Conservation (phyloP, 1,140 invertebrate genomes). For the Aethina tumida region DNA sequence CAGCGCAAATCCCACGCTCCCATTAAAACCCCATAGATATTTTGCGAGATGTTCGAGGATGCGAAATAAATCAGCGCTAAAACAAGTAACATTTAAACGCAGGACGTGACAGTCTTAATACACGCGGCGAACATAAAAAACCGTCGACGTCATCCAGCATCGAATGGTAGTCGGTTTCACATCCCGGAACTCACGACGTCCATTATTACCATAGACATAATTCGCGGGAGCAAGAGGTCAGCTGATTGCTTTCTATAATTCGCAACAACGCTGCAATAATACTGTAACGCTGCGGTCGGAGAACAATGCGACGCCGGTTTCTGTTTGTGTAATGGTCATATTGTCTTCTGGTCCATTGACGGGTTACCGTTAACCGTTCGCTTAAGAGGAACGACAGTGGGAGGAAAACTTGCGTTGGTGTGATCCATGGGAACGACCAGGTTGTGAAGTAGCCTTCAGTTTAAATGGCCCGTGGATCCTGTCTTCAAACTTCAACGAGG, state of each 20-base stretch:
- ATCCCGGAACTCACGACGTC: constrained; percentile 3
- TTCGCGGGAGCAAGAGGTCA: constrained; percentile 2
- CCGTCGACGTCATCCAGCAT: too few species aligned
- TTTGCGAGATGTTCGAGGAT: too few species aligned
- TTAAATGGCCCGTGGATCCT: neutral
- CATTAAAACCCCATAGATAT: too few species aligned
- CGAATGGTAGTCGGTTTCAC: too few species aligned
- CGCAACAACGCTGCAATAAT: constrained; percentile 1
- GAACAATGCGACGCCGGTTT: constrained; percentile 1
- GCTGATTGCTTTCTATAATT: constrained; percentile 4
- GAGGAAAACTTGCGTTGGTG: neutral
- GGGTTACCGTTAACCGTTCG: neutral
- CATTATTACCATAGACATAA: constrained; percentile 3
- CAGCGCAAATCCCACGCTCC: too few species aligned
- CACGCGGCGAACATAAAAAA: too few species aligned
- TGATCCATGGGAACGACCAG: too few species aligned
- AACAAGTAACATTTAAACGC: too few species aligned
- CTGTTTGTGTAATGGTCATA: neutral
- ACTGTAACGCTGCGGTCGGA: too few species aligned
- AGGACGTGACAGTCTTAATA: too few species aligned
- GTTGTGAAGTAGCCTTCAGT: neutral
- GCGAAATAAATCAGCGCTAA: too few species aligned
- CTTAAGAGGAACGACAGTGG: constrained; percentile 1
- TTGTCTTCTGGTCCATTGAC: neutral
- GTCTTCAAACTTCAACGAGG: too few species aligned